Conservation (phyloP, 2,797 vertebrate species). For the Apogon talboti region DNA sequence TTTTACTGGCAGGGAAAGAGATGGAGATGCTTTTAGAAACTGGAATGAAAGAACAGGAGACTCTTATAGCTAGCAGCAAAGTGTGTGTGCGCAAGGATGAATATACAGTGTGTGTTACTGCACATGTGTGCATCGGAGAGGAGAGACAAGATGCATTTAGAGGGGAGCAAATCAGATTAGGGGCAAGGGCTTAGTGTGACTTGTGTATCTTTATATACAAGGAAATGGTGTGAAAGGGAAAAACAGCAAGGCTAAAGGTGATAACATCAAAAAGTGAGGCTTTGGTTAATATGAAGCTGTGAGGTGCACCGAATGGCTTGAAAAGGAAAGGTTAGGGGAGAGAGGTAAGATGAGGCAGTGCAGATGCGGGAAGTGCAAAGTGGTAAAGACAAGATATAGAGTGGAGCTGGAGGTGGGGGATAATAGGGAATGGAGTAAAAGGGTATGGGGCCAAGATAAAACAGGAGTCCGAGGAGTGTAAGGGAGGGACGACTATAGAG, state of each 20-base stretch:
- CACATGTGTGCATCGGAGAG: constrained; percentile 15
- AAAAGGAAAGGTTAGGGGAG: constrained; percentile 42
- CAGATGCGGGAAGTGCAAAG: constrained; percentile 35
- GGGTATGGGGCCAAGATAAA: constrained; percentile 37
- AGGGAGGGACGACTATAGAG: constrained; percentile 2
- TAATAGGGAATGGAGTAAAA: constrained; percentile 8
- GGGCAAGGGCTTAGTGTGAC: constrained; percentile 5
- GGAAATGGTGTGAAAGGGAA: not conserved
- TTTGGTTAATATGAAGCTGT: constrained; percentile 31
- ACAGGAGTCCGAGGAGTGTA: constrained; percentile 32
- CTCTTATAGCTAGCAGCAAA: not conserved
- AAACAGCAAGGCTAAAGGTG: constrained; percentile 42
- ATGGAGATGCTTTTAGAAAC: constrained; percentile 47
- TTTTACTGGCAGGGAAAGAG: constrained; percentile 25
- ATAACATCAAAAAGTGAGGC: constrained; percentile 38
- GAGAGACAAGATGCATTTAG: constrained; percentile 25
- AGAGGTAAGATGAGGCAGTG: constrained; percentile 20
- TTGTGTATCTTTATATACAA: not conserved
- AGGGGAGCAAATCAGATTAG: constrained; percentile 26
- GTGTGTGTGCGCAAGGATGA: not conserved
- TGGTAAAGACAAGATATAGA: constrained; percentile 41
- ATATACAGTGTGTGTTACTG: constrained; percentile 12
- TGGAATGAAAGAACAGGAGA: constrained; percentile 12
- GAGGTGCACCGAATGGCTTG: constrained; percentile 23
- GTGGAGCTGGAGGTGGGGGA: constrained; percentile 14